Base-by-base conservation (phyloP, 2,113 vertebrate genomes). In the Calonectris borealis region DNA sequence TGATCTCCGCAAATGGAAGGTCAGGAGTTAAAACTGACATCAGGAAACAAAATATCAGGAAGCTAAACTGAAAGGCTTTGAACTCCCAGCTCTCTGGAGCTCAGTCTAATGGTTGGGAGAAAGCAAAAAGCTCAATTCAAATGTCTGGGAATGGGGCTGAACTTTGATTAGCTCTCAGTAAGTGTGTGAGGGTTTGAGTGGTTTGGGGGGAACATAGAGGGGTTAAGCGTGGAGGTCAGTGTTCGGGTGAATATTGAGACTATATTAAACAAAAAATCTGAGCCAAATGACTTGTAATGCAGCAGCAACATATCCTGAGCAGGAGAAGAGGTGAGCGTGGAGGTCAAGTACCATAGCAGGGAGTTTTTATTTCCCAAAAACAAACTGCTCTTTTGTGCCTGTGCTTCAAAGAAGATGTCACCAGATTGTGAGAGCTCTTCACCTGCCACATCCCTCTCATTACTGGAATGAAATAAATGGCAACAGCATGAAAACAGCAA, bases 381-480 rank as follows among this genome's bases (percentile, higher is more conserved):
- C 86, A 94, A 95, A 92, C 66, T 34, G 62, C 84, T 94, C 61
- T 91, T 93, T 92, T 92, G 76, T 79, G 66, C 44, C 84, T 88
- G 58, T 60, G 61, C 84, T 96, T 94, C 88, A 95, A 90, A 84
- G 72, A 93, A 96, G 95, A 78, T 83, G 69, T 84, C 94, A 88
- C 86, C 86, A 90, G 90, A 91, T 82, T 94, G 79, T 52, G 93
- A 96, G 95, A 96, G 90, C 81, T 96, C 90, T 96, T 96, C 94
- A 94, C 87, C 92, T 78, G 83, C 88, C 94, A 90, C 87, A 94
- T 97, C 94, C 77, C 91, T 93, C 92, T 96, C 92, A 96, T 97
- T 96, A 94, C 76, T 51, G 72, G 70, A 89, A 96, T 77, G 77
- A 93, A 96, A 94, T 91, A 95, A 97, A 96, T 92, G 82, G 83